A percentile compares a stretch with the other conserved stretches of the same genome.
These are phyloP conservation scores for Sepioteuthis lessoniana DNA, from an alignment of 2,888 invertebrate genomes.

Conservation along the genomic window DNA sequence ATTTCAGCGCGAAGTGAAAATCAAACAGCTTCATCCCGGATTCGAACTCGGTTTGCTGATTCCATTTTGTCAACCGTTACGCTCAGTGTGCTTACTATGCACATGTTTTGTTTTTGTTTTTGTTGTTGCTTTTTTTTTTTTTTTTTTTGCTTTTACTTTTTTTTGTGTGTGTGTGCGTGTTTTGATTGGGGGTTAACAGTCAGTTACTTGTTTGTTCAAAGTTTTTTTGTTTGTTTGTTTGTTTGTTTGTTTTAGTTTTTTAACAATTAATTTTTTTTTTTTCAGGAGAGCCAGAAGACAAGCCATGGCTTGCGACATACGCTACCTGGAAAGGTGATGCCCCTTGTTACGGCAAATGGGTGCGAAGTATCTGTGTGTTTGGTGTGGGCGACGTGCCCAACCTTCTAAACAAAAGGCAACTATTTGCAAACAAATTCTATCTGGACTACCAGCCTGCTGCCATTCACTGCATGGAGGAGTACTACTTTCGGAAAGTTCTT, in stretches of 20 bases:
- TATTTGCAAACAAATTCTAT: constrained; percentile 72
- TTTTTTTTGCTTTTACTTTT: too few relatives aligned
- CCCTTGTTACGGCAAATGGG: constrained; percentile 65
- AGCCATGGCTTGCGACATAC: constrained; percentile 67
- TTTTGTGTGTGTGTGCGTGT: too few relatives aligned
- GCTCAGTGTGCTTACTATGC: too few relatives aligned
- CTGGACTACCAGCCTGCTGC: constrained; percentile 64
- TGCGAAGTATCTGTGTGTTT: constrained; percentile 70
- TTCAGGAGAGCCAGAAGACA: constrained; percentile 59
- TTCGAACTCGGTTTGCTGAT: too few relatives aligned
- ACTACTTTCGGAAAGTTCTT: constrained; percentile 62
- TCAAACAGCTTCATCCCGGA: too few relatives aligned
- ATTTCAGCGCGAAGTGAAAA: too few relatives aligned
- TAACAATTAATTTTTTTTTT: too few relatives aligned
- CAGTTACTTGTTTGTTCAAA: background rate
- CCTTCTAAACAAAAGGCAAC: constrained; percentile 60
- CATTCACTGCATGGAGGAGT: constrained; percentile 70
- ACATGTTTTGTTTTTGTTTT: background rate
- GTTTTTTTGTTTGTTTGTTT: background rate
- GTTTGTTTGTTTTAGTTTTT: too few relatives aligned
- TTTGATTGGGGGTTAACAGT: too few relatives aligned
- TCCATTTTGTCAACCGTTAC: too few relatives aligned
- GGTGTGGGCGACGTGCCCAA: constrained; percentile 66
- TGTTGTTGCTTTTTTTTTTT: too few relatives aligned
- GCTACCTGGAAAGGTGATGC: constrained; percentile 66